phyloP scores from a whole-genome alignment of 64 coral and sea anemone species.

The Cladopsammia gracilis region DNA sequence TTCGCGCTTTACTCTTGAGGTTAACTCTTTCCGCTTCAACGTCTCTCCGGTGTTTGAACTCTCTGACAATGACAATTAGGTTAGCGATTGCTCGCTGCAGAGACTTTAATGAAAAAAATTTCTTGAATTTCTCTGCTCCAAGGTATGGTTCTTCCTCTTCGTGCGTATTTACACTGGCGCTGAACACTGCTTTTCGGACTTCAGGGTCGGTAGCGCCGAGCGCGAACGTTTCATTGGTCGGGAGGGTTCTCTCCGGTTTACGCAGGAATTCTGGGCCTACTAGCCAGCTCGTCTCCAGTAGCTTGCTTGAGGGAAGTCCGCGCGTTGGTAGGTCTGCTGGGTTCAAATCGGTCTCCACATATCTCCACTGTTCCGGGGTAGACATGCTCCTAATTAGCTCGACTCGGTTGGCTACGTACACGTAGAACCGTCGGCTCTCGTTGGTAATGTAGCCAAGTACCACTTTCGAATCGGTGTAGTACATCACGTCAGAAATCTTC shows the following conservation, averaged over 20 bases:
- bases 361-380: conserved; percentile 38
- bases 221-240: background rate
- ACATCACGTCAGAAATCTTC: conserved; percentile 26
- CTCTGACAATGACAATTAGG: conserved; percentile 31
- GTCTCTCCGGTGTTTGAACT: conserved; percentile 22
- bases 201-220: conserved; percentile 7
- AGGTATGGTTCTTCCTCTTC: background rate
- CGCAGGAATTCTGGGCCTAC: conserved; percentile 9
- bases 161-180: background rate
- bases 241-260: background rate
- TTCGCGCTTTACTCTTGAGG: too few relatives aligned
- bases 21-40: too few relatives aligned
- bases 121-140: conserved; percentile 28
- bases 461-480: conserved; percentile 53
- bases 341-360: conserved; percentile 36
- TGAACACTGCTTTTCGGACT: conserved; percentile 8
- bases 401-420: conserved; percentile 52
- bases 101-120: conserved; percentile 55
- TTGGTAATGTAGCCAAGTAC: conserved; percentile 48
- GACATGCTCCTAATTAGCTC: conserved; percentile 15
- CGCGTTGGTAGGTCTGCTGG: conserved; percentile 56
- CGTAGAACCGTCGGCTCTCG: conserved; percentile 16
- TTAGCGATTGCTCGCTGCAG: conserved; percentile 53
- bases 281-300: conserved; percentile 14
- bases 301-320: background rate